A percentile compares a stretch with the other conserved stretches of the same genome.
These are phyloP conservation scores for Megaceryle alcyon DNA, from an alignment of 2,797 vertebrate species.

Conservation along the genomic window DNA sequence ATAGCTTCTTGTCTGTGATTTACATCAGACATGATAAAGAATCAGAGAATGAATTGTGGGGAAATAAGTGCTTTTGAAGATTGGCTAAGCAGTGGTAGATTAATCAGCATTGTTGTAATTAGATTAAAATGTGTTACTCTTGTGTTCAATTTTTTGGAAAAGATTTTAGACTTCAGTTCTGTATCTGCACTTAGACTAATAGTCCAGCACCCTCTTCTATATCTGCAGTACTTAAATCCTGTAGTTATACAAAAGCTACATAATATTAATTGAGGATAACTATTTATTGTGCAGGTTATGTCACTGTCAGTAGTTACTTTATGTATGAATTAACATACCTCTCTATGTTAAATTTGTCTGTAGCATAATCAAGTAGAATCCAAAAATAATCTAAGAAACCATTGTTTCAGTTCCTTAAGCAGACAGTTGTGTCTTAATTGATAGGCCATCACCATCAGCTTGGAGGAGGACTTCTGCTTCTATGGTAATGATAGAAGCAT, in stretches of 20 bases:
- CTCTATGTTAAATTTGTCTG: not conserved
- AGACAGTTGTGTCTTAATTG: not conserved
- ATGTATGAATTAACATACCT: rapidly evolving
- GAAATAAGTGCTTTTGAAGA: not conserved
- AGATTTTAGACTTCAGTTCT: not conserved
- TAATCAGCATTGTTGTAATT: not conserved
- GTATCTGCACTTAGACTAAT: not conserved
- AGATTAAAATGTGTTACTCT: not conserved
- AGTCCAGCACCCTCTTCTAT: not conserved
- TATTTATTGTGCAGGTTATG: not conserved
- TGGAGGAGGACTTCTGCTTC: not conserved
- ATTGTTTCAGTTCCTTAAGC: not conserved
- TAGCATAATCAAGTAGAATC: not conserved
- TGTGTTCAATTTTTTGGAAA: not conserved
- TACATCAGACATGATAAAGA: not conserved
- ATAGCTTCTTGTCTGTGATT: not conserved
- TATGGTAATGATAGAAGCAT: not conserved
- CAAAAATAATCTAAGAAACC: not conserved
- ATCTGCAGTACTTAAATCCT: not conserved
- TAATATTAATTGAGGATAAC: not conserved
- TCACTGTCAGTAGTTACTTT: not conserved
- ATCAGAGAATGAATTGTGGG: not conserved
- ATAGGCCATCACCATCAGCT: not conserved
- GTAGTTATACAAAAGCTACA: not conserved
- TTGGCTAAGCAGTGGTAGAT: not conserved